These are phyloP conservation scores for Capromys pilorides DNA, from an alignment of 2,797 vertebrate genomes.

Conservation along the genomic window DNA sequence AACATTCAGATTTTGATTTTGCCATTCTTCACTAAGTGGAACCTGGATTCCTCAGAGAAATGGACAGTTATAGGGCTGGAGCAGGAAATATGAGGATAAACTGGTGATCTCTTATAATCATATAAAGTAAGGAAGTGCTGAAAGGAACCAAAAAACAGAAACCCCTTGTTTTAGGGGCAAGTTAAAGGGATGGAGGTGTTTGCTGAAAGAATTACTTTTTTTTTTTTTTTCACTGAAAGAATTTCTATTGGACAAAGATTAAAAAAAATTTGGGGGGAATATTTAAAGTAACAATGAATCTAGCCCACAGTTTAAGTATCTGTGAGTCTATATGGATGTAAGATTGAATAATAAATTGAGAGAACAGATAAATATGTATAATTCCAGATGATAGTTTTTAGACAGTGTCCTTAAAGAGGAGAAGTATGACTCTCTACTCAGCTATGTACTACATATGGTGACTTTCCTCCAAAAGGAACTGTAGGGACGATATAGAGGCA, in stretches of 20 bases:
- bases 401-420: neutral
- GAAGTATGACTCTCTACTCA: neutral
- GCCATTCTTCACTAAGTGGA: constrained; percentile 26
- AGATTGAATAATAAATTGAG: constrained; percentile 12
- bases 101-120: neutral
- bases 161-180: neutral
- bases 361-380: neutral
- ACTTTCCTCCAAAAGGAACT: neutral
- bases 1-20: neutral
- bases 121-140: constrained; percentile 21
- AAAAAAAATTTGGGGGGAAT: neutral
- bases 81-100: constrained; percentile 15
- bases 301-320: constrained; percentile 44
- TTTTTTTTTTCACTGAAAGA: too few relatives aligned
- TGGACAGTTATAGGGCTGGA: neutral
- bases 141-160: neutral
- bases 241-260: neutral
- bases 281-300: constrained; percentile 24
- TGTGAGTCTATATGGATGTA: neutral
- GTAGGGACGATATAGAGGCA: neutral
- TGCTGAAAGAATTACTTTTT: neutral
- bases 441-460: neutral
- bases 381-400: constrained; percentile 43
- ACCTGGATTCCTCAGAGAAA: constrained; percentile 21
- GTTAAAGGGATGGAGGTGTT: neutral